Evolutionary conservation across 2,888 invertebrate genomes (phyloP).

Genomic region (Hololepta plana): DNA sequence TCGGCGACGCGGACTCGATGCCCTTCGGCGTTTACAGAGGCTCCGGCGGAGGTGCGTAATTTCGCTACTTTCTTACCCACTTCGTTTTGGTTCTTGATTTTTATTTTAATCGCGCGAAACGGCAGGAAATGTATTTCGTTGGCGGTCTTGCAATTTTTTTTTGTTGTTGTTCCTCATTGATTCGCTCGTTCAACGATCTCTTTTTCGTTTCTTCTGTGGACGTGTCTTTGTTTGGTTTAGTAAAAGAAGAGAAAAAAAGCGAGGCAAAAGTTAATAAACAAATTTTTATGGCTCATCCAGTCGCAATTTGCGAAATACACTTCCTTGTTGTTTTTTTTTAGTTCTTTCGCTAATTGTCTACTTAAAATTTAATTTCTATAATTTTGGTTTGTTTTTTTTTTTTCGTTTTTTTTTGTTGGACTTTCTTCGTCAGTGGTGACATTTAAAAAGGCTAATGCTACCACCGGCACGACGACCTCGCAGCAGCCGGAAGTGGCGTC

Average conservation of each 20-base stretch:
- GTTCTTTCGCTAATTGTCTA: too few relatives aligned
- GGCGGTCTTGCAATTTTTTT: too few relatives aligned
- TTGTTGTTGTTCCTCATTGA: too few relatives aligned
- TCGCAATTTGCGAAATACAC: too few relatives aligned
- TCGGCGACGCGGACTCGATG: slow-evolving; percentile 21
- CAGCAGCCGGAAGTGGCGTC: slow-evolving; percentile 20
- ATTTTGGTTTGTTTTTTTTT: slow-evolving; percentile 15
- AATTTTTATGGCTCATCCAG: too few relatives aligned
- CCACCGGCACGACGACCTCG: slow-evolving; percentile 13
- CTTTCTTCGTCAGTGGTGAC: slow-evolving; percentile 52
- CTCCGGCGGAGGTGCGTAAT: slow-evolving; percentile 27
- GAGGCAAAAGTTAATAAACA: too few relatives aligned
- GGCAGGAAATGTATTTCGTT: too few relatives aligned
- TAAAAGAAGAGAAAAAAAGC: too few relatives aligned
- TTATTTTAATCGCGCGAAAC: too few relatives aligned
- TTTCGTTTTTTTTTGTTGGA: slow-evolving; percentile 16
- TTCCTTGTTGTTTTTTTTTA: too few relatives aligned
- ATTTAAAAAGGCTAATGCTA: slow-evolving; percentile 49
- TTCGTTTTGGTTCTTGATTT: background rate
- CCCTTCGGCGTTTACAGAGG: slow-evolving; percentile 29
- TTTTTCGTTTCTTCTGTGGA: slow-evolving; percentile 12
- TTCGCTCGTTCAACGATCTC: too few relatives aligned
- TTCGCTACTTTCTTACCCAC: background rate
- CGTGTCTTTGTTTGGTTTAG: slow-evolving; percentile 14
- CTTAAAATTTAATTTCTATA: too few relatives aligned